Evolutionary conservation across 37 sponge, comb jelly and placozoan genomes (phyloP), one percentile per base, ranked within the genome.

Genomic region (Geodia barretti): DNA sequence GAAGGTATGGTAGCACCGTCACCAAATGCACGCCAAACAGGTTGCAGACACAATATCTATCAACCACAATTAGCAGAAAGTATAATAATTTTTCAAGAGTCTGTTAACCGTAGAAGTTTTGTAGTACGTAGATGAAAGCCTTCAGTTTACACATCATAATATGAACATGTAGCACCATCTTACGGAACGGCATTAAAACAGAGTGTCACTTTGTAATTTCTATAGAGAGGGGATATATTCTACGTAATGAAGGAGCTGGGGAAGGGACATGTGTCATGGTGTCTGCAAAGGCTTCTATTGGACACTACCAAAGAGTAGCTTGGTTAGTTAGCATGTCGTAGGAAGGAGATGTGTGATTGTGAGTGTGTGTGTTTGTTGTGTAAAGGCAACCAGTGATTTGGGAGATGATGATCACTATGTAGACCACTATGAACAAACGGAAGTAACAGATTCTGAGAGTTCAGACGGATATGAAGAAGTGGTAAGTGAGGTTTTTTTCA

Each of bases 181-280:
- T n/a, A n/a, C n/a, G n/a, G n/a, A n/a, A n/a, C n/a, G 1, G 2
- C 35, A 1, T 60, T 60, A 1, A 71, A 38, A 26, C 25, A 38
- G 21, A 37, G 26, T 4, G 25, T 9, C 38, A 21, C 0, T 37
- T 9, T 38, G 38, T 0, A 33, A 3, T 26, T 38, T 14, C 54
- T 47, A 1, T 34, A 84, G 85, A 41, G 37, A 24, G 85, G 77
- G 9, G 78, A 84, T 26, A 77, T 25, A n/a, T 77, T 84, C 0
- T 76, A 70, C 59, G 85, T 84, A 38, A 84, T 38, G 9, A 37
- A 68, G 54, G 85, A 84, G 29, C 39, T 39, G 11, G 68, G 62
- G 24, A n/a, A 36, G 47, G 21, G 72, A 58, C 1, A 39, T 84
- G 72, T 84, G 85, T 35, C 41, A 66, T 34, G 85, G 70, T 26